Percentiles rank a stretch among this genome's conserved stretches.
These are phyloP conservation scores for Ypsolopha sequella DNA, from an alignment of 2,888 invertebrate species.

Conservation along the genomic window DNA sequence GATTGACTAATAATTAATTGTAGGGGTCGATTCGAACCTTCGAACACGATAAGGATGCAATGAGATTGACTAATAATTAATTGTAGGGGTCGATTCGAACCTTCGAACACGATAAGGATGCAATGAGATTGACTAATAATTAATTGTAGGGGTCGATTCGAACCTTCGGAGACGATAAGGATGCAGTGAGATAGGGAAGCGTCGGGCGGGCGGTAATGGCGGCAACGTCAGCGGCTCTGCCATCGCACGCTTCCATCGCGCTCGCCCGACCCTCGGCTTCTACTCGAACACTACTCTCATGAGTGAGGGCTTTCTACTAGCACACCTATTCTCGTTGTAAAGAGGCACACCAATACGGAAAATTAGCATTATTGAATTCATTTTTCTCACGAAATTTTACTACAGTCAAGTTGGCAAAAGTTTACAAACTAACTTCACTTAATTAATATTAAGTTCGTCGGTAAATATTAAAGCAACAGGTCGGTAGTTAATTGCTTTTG, in stretches of 20 bases:
- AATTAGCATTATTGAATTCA: not conserved
- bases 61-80: too few species aligned
- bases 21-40: too few species aligned
- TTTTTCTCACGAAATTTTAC: too few species aligned
- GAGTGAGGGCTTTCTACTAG: too few species aligned
- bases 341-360: not conserved
- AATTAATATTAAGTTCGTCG: too few species aligned
- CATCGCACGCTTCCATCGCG: conserved; percentile 60
- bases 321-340: not conserved
- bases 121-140: conserved; percentile 27
- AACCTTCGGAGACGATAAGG: conserved; percentile 57
- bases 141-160: not conserved
- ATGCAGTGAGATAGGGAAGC: conserved; percentile 44
- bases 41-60: too few species aligned
- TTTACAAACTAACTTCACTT: too few species aligned
- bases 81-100: conserved; percentile 16
- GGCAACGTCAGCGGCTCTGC: conserved; percentile 55
- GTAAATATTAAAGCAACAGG: too few species aligned
- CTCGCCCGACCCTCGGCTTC: conserved; percentile 8
- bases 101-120: conserved; percentile 58
- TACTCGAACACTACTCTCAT: conserved; percentile 4
- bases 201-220: conserved; percentile 48
- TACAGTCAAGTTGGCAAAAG: too few species aligned
- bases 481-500: too few species aligned
- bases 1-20: too few species aligned